Base-by-base conservation (phyloP, 1,140 invertebrate species). In the Trichonephila inaurata region DNA sequence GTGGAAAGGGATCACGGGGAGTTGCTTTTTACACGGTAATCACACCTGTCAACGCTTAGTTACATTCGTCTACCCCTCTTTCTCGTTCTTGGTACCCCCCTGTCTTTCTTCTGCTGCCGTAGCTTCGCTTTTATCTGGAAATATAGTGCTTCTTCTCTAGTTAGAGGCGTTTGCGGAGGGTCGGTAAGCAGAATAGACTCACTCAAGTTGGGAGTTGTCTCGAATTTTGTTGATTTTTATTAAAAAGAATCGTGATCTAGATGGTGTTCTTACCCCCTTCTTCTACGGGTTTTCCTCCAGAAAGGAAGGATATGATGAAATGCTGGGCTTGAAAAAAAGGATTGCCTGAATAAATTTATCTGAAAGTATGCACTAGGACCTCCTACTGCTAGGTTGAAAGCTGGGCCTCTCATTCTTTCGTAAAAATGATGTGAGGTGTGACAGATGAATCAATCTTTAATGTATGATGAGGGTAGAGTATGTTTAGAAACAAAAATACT, bases 41-140 rank as follows among this genome's bases (percentile, higher is more conserved):
- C 92, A 93, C 92, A 93, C 85, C 92, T 93, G 92, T 93, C 92
- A 93, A 82, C 92, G 85, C 85, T 88, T 93, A 87, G 85, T 92
- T 92, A 92, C 77, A 77, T 85, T 83, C 61, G 90, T 77, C 18
- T 85, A 24, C 21, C 33, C 90, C 33, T 10, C 40, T 58, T 12
- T 4, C 40, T n/a, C 60, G 24, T 33, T 24, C 19, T 21, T 21
- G 24, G 19, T 51, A 21, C 60, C 44, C 51, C 51, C 82, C 51
- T 58, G 12, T 58, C 10, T 83, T 83, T 51, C 51, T 24, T 58
- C 51, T 83, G 24, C 28, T 33, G 28, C 72, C 33, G 62, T 5
- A n/a, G 28, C 69, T 16, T 33, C 2, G 24, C 28, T 33, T 64
- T 64, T 81, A 81, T 81, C 72, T 61, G 24, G 83, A 85, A 85